Evolutionary conservation across 2,113 vertebrate genomes (phyloP).

Genomic region (Seriola quinqueradiata): DNA sequence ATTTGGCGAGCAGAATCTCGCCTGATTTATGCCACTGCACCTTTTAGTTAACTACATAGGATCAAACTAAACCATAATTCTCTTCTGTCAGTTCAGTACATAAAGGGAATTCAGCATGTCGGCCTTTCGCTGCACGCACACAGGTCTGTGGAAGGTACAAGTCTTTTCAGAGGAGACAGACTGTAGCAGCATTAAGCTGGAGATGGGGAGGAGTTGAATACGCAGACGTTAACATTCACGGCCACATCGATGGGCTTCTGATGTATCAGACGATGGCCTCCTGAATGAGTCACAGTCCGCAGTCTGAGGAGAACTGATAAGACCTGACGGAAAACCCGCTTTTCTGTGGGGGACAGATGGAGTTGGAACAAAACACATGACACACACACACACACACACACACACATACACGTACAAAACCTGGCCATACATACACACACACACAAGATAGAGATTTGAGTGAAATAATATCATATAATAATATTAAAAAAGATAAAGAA

Average conservation of each 20-base stretch:
- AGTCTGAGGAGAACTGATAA: slow-evolving; percentile 77
- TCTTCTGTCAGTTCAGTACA: slow-evolving; percentile 10
- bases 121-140: slow-evolving; percentile 9
- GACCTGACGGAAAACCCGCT: slow-evolving; percentile 62
- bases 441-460: neutral
- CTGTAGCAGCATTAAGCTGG: slow-evolving; percentile 22
- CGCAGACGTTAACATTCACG: slow-evolving; percentile 62
- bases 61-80: slow-evolving; percentile 35
- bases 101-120: slow-evolving; percentile 12
- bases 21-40: slow-evolving; percentile 3
- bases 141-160: slow-evolving; percentile 39
- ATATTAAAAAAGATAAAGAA: too few species aligned
- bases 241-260: slow-evolving; percentile 60
- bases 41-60: neutral
- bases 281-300: slow-evolving; percentile 66
- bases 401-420: slow-evolving; percentile 16
- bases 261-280: slow-evolving; percentile 51
- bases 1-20: slow-evolving; percentile 12
- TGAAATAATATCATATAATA: neutral
- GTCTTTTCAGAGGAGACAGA: slow-evolving; percentile 20
- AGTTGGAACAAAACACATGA: slow-evolving; percentile 44
- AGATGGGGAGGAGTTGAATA: slow-evolving; percentile 48
- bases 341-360: slow-evolving; percentile 51
- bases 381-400: slow-evolving; percentile 30
- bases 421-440: slow-evolving; percentile 5